Conservation (phyloP, 1,140 invertebrate species). For the Hycleus phaleratus region DNA sequence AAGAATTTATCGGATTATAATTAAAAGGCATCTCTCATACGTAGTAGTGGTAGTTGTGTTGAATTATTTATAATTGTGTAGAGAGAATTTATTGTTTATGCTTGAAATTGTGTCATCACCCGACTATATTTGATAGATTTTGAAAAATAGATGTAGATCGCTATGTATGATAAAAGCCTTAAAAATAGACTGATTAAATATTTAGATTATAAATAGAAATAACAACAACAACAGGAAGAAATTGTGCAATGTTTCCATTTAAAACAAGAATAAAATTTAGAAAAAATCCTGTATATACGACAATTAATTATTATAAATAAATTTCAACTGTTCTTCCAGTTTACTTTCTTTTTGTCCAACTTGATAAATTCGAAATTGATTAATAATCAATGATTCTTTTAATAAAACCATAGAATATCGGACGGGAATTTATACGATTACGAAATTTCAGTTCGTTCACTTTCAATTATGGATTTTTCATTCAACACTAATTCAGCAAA, state of each 20-base stretch:
- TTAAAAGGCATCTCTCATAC: constrained; percentile 13
- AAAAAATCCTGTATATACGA: constrained; percentile 2
- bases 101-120: constrained; percentile 6
- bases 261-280: too few relatives aligned
- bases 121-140: constrained; percentile 2
- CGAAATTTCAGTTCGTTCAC: too few relatives aligned
- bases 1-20: neutral
- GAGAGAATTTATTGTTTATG: neutral
- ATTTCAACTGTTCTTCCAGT: constrained; percentile 7
- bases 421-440: too few relatives aligned
- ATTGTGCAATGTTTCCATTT: constrained; percentile 22
- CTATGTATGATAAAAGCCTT: constrained; percentile 22
- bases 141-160: constrained; percentile 6
- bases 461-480: too few relatives aligned
- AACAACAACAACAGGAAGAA: neutral
- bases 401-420: too few relatives aligned
- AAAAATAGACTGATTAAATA: constrained; percentile 25
- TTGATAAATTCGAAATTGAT: too few relatives aligned
- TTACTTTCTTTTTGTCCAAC: neutral
- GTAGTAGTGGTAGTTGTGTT: constrained; percentile 9
- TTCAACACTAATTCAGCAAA: too few relatives aligned
- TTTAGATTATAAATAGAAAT: constrained; percentile 15
- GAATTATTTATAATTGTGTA: neutral
- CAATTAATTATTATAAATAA: neutral
- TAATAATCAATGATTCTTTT: too few relatives aligned